Conservation (phyloP, 1,140 invertebrate species). For the Scaptomyza pallida region DNA sequence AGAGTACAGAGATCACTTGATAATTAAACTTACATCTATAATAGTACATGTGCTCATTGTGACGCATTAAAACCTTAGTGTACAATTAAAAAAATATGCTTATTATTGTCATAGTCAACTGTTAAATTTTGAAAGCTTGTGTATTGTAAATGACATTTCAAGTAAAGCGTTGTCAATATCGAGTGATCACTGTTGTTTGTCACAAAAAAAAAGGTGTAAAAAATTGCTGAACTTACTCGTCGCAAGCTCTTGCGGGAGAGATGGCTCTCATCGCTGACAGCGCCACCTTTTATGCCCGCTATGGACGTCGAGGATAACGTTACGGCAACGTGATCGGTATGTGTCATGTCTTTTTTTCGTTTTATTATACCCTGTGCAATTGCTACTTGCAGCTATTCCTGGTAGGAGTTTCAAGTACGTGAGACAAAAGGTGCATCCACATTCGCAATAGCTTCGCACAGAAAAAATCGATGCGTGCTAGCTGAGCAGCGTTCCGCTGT, state of each 20-base stretch:
- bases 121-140: too few relatives aligned
- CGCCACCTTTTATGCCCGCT: slow-evolving; percentile 29
- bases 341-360: slow-evolving; percentile 49
- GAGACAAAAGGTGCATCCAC: slow-evolving; percentile 11
- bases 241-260: slow-evolving; percentile 67
- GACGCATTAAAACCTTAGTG: too few relatives aligned
- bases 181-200: neutral
- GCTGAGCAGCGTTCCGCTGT: slow-evolving; percentile 8
- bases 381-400: neutral
- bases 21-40: too few relatives aligned
- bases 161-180: too few relatives aligned
- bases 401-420: neutral
- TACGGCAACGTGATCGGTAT: slow-evolving; percentile 71
- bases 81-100: too few relatives aligned
- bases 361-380: neutral
- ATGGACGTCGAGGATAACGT: slow-evolving; percentile 55
- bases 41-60: too few relatives aligned
- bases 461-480: slow-evolving; percentile 39
- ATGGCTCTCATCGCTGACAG: slow-evolving; percentile 47
- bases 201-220: neutral
- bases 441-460: slow-evolving; percentile 18
- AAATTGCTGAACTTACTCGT: slow-evolving; percentile 54
- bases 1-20: too few relatives aligned
- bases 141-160: too few relatives aligned
- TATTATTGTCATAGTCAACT: too few relatives aligned